Evolutionary conservation across 2,888 invertebrate genomes (phyloP).

Genomic region (Hofmannophila pseudospretella): DNA sequence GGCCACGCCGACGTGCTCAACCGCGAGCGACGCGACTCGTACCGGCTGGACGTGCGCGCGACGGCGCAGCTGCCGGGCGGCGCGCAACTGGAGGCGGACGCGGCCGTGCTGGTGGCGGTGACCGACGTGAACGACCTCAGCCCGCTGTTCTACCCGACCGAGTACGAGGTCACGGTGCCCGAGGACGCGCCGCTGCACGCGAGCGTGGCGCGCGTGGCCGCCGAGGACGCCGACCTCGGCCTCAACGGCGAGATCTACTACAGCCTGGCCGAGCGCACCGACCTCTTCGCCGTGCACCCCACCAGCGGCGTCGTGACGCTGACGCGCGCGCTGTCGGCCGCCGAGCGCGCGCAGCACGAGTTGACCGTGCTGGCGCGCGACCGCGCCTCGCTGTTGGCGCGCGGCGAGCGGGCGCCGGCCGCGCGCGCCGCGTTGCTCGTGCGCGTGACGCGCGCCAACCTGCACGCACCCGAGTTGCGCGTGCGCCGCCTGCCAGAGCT

Average conservation of each 20-base stretch:
- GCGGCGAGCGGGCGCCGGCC: constrained; percentile 78
- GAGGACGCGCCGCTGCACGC: constrained; percentile 93
- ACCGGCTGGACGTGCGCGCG: constrained; percentile 85
- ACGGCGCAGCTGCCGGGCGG: constrained; percentile 77
- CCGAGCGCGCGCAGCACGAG: constrained; percentile 83
- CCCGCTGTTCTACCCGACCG: constrained; percentile 94
- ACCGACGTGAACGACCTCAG: constrained; percentile 94
- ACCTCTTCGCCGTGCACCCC: constrained; percentile 95
- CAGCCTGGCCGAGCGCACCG: constrained; percentile 88
- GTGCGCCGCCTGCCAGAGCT: constrained; percentile 89
- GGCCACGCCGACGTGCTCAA: constrained; percentile 93
- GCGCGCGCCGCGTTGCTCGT: constrained; percentile 88
- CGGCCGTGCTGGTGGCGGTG: constrained; percentile 83
- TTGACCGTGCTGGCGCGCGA: constrained; percentile 91
- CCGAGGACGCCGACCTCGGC: constrained; percentile 97
- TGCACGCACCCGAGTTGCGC: constrained; percentile 90
- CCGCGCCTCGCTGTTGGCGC: constrained; percentile 82
- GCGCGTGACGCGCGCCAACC: constrained; percentile 88
- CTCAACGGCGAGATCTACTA: constrained; percentile 98
- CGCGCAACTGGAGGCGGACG: constrained; percentile 82
- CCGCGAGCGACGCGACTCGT: constrained; percentile 92
- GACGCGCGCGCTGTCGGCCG: constrained; percentile 85
- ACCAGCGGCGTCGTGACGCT: constrained; percentile 92
- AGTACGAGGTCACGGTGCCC: constrained; percentile 90
- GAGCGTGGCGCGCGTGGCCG: constrained; percentile 87